These are phyloP conservation scores for Phrynosoma blainvillii DNA, from an alignment of 2,113 vertebrate species.

Conservation along the genomic window DNA sequence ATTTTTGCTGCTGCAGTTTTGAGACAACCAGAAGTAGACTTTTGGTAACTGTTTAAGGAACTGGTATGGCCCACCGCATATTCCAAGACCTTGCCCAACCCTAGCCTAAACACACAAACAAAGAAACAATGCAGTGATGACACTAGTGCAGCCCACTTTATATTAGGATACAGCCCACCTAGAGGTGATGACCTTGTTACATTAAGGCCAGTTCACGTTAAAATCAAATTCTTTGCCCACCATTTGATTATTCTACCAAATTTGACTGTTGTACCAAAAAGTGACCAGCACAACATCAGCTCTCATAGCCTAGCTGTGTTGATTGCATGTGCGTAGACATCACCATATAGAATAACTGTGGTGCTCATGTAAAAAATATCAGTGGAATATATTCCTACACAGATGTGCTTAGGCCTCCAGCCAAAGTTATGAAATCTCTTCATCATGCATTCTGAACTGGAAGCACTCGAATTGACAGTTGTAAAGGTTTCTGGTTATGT, in stretches of 20 bases:
- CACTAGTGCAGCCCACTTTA: not conserved
- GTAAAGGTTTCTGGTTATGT: not conserved
- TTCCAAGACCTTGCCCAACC: not conserved
- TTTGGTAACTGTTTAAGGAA: no score
- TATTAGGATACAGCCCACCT: not conserved
- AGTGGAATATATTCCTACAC: not conserved
- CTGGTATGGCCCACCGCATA: no score
- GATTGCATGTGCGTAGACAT: not conserved
- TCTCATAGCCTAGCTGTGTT: no score
- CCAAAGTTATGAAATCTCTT: slow-evolving; percentile 19
- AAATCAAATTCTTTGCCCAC: not conserved
- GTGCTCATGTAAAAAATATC: not conserved
- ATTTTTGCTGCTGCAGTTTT: no score
- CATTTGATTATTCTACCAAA: not conserved
- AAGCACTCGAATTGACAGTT: not conserved
- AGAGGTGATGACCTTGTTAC: not conserved
- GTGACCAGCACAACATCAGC: not conserved
- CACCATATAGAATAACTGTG: not conserved
- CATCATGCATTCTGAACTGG: not conserved
- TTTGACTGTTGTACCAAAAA: not conserved
- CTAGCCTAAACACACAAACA: not conserved
- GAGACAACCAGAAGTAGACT: no score
- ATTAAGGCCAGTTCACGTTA: not conserved
- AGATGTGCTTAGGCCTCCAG: not conserved
- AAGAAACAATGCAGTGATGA: not conserved